Evolutionary conservation across 1,140 invertebrate genomes (phyloP).

Genomic region (Kradibia gibbosae): DNA sequence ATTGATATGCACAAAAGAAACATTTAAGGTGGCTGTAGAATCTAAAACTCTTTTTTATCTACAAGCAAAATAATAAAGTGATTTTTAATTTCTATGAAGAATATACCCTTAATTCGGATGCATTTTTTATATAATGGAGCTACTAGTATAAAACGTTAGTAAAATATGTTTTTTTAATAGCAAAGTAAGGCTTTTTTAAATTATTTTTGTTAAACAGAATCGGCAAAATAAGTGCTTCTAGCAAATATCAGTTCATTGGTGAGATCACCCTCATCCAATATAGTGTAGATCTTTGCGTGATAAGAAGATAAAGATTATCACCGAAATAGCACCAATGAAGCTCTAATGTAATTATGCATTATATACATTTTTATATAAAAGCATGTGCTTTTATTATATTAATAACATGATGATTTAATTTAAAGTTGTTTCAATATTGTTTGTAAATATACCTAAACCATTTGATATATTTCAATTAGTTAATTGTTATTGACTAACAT

Average conservation of each 20-base stretch:
- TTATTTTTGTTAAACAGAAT: constrained; percentile 34
- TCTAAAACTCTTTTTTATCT: too few species aligned
- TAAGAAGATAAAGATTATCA: constrained; percentile 38
- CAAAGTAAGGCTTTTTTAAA: not conserved
- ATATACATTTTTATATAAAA: constrained; percentile 35
- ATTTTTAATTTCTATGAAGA: too few species aligned
- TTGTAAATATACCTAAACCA: too few species aligned
- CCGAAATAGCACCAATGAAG: constrained; percentile 27
- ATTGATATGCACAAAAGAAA: too few species aligned
- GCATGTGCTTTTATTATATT: not conserved
- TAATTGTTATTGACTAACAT: too few species aligned
- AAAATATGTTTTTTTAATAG: not conserved
- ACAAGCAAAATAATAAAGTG: too few species aligned
- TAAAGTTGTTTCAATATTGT: too few species aligned
- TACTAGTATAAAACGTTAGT: too few species aligned
- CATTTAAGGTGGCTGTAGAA: too few species aligned
- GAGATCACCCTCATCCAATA: constrained; percentile 7
- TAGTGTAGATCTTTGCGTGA: not conserved
- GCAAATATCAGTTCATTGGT: constrained; percentile 43
- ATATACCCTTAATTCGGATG: too few species aligned
- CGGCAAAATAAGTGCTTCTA: not conserved
- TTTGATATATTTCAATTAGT: too few species aligned
- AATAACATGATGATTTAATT: not conserved
- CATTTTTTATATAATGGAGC: too few species aligned
- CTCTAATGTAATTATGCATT: constrained; percentile 29